Percentiles rank a stretch among this genome's conserved stretches.
These are phyloP conservation scores for Montipora capitata DNA, from an alignment of 92 coral and sea anemone genomes.

Conservation along the genomic window DNA sequence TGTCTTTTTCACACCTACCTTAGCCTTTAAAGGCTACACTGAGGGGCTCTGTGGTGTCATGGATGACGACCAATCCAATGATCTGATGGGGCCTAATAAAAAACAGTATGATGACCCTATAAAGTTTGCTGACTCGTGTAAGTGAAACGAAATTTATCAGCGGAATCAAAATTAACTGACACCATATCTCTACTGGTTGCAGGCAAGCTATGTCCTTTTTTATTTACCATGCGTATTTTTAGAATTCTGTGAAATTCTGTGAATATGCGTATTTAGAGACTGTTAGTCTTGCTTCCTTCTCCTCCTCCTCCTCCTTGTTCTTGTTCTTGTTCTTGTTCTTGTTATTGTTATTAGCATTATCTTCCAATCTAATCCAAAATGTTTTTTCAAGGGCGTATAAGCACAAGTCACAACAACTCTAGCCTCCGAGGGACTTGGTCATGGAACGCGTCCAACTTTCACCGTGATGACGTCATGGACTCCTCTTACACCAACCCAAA, in stretches of 20 bases:
- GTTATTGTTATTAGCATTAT: not conserved
- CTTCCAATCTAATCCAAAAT: not conserved
- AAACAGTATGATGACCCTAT: conserved; percentile 68
- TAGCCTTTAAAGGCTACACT: conserved; percentile 70
- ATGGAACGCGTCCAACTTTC: conserved; percentile 82
- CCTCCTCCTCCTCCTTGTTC: too few species aligned
- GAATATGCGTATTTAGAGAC: too few species aligned
- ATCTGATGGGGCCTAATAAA: conserved; percentile 76
- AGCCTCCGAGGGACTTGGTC: conserved; percentile 77
- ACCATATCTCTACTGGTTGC: too few species aligned
- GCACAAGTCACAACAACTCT: conserved; percentile 40
- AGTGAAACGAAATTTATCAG: conserved; percentile 26
- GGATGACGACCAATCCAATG: conserved; percentile 84
- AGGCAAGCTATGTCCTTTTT: too few species aligned
- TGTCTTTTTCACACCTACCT: conserved; percentile 73
- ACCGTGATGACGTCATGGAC: conserved; percentile 80
- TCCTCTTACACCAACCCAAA: conserved; percentile 68
- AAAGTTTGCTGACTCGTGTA: conserved; percentile 84
- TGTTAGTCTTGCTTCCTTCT: too few species aligned
- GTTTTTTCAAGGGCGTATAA: conserved; percentile 68
- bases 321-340: too few species aligned
- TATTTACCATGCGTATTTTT: too few species aligned
- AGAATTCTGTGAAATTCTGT: too few species aligned
- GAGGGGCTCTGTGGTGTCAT: conserved; percentile 86
- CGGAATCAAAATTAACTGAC: too few species aligned